Base-by-base conservation (phyloP, 2,888 invertebrate genomes). In the Ormyrus pomaceus region DNA sequence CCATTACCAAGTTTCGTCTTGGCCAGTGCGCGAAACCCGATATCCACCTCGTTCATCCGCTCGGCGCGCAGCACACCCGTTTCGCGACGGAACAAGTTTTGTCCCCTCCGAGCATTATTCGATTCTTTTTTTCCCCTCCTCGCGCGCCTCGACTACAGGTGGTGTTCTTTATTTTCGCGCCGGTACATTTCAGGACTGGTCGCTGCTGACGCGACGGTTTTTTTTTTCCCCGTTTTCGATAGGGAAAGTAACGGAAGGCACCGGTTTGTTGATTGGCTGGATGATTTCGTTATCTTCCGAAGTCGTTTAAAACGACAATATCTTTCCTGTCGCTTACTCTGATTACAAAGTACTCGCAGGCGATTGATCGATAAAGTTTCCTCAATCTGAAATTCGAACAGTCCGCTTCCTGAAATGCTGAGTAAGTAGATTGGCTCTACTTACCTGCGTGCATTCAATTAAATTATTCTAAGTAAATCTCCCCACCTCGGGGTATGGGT, bases 281-380 rank as follows among this genome's bases (percentile, higher is more conserved):
- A 48, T 64, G 53, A 64, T 69, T 34, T 19, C 6, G 53, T 65
- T 65, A 80, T 51, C 68, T 80, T 50, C 10, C 62, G 55, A 75
- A 75, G 75, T 78, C 71, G 75, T 78, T 78, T 71, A 75, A 75
- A 70, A 45, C 61, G 81, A 75, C 81, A 81, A 81, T 78, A 79
- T 79, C 76, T 79, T 73, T 73, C 72, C 79, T 13, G 79, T 79
- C 79, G 73, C 65, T 82, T 78, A 82, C 64, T 48, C 76, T 82
- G 81, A 82, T 82, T 82, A 76, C 56, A 82, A 79, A 79, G 81
- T 66, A 62, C 72, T 79, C 58, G 76, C 11, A 53, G 59, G 13
- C 79, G 76, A 82, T 79, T 72, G 76, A 79, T 82, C 76, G 76
- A 59, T 62, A 76, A 82, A 82, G 79, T 82, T 82, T 82, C 70